Base-by-base conservation (phyloP, 2,113 vertebrate species). In the Etheostoma spectabile region DNA sequence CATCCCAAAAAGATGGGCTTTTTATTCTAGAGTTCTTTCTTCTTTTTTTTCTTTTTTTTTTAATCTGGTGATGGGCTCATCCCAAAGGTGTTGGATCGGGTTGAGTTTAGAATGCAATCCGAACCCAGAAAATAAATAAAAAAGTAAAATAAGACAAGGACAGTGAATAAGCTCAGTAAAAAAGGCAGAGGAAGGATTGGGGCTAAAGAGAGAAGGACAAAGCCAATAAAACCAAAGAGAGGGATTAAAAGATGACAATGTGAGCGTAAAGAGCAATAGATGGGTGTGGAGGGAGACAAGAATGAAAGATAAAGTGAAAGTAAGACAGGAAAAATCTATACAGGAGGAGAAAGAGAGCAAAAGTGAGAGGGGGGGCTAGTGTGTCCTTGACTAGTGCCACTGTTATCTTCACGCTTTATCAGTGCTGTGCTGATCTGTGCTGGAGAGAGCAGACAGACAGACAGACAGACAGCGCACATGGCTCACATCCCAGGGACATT, bases 381-480 rank as follows among this genome's bases (percentile, higher is more conserved):
- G 67, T 84, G 90, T 79, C 91, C 90, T 90, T 93, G 89, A 88
- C 82, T 60, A 57, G 84, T 64, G 77, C 80, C 64, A 71, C 57
- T 83, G 79, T 93, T 90, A 84, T 93, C 88, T 87, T 86, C 82
- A 85, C 67, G 65, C 82, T 87, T 87, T 79, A 87, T 87, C 87
- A 86, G 57, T 14, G 30, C 79, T 68, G 87, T 64, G 72, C 78
- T 87, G 88, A 84, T 80, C 83, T 87, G 85, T 76, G 80, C 83
- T 62, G 49, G 82, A 76, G 72, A 82, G 70, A 80, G 62, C 86
- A 65, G 74, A 83, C 77, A 55, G 73, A 57, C 55, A 62, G 68
- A 79, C 56, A 62, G 84, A 57, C 55, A 62, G 68, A 79, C 56
- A 62, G 84, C 33, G 77, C 30, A 78, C 84, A 73, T 83, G 90